phyloP scores from a whole-genome alignment of 2,888 invertebrate genomes.

The Pterostichus madidus region DNA sequence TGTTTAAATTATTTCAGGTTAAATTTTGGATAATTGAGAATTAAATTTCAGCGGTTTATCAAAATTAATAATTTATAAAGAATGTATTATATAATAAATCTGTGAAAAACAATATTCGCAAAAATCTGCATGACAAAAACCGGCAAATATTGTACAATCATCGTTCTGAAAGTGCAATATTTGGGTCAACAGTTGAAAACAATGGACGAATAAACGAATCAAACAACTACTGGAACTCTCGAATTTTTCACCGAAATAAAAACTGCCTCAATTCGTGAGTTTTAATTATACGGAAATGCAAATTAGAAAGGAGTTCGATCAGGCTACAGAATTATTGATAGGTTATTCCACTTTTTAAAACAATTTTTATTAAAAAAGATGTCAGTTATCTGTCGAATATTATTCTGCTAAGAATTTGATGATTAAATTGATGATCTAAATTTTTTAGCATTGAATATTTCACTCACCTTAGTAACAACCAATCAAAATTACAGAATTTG shows the following conservation, averaged over 20 bases:
- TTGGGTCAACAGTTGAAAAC: constrained; percentile 20
- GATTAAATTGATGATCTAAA: no score
- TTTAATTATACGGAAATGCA: constrained; percentile 18
- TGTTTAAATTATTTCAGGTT: no score
- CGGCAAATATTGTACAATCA: constrained; percentile 20
- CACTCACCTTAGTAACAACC: no score
- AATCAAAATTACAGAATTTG: no score
- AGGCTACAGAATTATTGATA: neutral
- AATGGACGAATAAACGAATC: neutral
- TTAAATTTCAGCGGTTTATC: neutral
- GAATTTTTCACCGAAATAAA: constrained; percentile 15
- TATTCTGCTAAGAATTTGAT: no score
- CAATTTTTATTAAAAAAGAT: no score
- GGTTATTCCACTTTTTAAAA: no score
- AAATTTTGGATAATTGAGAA: neutral
- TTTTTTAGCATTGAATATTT: no score
- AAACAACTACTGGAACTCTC: neutral
- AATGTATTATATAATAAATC: neutral
- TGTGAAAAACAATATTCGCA: neutral
- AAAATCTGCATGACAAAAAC: constrained; percentile 17
- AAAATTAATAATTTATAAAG: neutral
- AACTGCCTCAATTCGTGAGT: constrained; percentile 1
- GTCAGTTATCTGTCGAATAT: no score
- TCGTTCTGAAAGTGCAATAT: constrained; percentile 26
- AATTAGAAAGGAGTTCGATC: constrained; percentile 30